Percentiles rank a stretch among this genome's conserved stretches.
Conservation (phyloP, 2,113 vertebrate species). For the Montifringilla adamsi region DNA sequence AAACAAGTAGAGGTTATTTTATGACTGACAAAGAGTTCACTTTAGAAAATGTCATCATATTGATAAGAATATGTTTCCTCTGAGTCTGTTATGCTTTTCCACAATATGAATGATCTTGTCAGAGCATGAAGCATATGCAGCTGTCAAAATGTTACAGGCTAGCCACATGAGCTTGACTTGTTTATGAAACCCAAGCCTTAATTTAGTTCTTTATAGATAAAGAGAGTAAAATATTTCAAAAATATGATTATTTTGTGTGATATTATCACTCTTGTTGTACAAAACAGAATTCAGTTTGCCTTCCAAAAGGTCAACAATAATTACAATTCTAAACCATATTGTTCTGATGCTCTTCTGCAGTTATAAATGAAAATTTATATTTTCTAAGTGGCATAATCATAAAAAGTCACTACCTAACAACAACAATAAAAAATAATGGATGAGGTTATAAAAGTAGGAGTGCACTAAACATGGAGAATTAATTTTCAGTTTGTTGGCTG, state of each 20-base stretch:
- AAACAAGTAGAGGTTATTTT: neutral
- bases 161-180: neutral
- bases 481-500: neutral
- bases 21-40: neutral
- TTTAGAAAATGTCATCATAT: neutral
- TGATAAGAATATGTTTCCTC: neutral
- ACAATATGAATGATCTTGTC: neutral
- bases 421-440: conserved; percentile 16
- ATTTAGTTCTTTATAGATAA: neutral
- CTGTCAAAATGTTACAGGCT: neutral
- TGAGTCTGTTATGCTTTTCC: neutral
- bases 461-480: neutral
- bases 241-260: neutral
- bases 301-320: neutral
- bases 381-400: neutral
- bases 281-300: neutral
- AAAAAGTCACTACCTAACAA: conserved; percentile 7
- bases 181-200: neutral
- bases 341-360: neutral
- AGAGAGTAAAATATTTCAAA: neutral
- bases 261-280: neutral
- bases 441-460: conserved; percentile 1
- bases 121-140: neutral
- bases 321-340: neutral
- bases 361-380: conserved; percentile 16